phyloP scores from a whole-genome alignment of 1,140 invertebrate species.

The Lordiphosa clarofinis region DNA sequence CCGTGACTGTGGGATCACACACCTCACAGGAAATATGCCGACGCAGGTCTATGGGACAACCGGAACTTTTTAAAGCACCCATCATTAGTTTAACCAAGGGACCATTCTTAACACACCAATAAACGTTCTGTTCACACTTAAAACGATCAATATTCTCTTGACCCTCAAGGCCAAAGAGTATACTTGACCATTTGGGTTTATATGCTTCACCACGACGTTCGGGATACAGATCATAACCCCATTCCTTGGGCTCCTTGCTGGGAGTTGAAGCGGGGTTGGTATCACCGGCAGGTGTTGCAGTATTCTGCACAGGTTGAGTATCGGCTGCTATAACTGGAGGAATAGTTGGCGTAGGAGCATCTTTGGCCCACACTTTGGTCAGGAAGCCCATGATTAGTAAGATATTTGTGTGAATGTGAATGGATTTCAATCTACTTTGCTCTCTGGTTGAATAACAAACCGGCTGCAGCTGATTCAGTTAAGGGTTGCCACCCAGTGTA shows the following conservation, averaged over 20 bases:
- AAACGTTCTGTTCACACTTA: slow-evolving; percentile 90
- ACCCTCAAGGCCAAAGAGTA: slow-evolving; percentile 83
- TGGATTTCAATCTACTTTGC: slow-evolving; percentile 3
- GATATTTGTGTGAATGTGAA: background rate
- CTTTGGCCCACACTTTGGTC: slow-evolving; percentile 60
- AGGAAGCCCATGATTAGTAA: slow-evolving; percentile 50
- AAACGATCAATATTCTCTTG: slow-evolving; percentile 85
- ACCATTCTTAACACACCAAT: slow-evolving; percentile 86
- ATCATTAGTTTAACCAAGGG: slow-evolving; percentile 92
- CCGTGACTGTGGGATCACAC: slow-evolving; percentile 90
- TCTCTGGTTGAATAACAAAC: slow-evolving; percentile 64
- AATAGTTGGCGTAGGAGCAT: background rate
- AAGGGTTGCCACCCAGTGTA: slow-evolving; percentile 34
- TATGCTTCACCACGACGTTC: slow-evolving; percentile 85
- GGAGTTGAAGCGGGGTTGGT: background rate
- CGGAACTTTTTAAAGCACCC: slow-evolving; percentile 89
- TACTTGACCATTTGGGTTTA: slow-evolving; percentile 81
- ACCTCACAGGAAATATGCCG: slow-evolving; percentile 96
- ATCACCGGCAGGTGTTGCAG: background rate
- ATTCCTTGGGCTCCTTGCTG: slow-evolving; percentile 68
- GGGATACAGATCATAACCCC: slow-evolving; percentile 93
- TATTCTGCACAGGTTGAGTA: slow-evolving; percentile 20
- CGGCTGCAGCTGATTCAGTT: slow-evolving; percentile 47
- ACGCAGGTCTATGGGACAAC: slow-evolving; percentile 90
- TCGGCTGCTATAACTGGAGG: slow-evolving; percentile 1